These are phyloP conservation scores for Psittacula echo DNA, from an alignment of 2,797 vertebrate species.

Conservation along the genomic window DNA sequence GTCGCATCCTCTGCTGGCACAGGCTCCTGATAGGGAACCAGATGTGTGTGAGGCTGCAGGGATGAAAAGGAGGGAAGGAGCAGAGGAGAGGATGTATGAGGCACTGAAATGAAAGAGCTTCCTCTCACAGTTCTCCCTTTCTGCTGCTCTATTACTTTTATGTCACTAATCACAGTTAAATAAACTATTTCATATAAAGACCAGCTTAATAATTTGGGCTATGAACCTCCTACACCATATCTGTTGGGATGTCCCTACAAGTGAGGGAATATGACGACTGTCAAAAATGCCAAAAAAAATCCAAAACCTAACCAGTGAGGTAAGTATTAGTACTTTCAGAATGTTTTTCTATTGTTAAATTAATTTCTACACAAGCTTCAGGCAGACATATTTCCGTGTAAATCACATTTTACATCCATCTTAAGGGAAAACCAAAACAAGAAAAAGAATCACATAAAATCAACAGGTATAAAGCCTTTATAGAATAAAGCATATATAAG, in stretches of 20 bases:
- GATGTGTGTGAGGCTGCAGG: background rate
- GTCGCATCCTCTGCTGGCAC: background rate
- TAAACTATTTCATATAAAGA: background rate
- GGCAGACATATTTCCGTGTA: background rate
- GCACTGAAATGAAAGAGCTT: background rate
- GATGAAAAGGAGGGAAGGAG: background rate
- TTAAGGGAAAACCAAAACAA: background rate
- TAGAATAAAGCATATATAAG: background rate
- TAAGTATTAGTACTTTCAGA: background rate
- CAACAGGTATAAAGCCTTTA: background rate
- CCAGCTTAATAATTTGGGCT: background rate
- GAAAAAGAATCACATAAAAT: background rate
- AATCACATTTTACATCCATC: background rate
- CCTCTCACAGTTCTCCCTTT: background rate
- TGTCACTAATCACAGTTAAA: background rate
- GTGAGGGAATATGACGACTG: rapidly evolving
- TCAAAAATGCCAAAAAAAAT: background rate
- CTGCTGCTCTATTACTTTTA: background rate
- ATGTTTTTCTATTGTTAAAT: background rate
- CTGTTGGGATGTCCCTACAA: background rate
- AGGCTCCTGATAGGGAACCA: background rate
- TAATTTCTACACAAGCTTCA: background rate
- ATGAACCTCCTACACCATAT: too few species aligned
- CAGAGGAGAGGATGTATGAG: background rate
- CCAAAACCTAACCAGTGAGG: background rate